Evolutionary conservation across 2,888 invertebrate species (phyloP).

Genomic region (Drosophila pegasa): DNA sequence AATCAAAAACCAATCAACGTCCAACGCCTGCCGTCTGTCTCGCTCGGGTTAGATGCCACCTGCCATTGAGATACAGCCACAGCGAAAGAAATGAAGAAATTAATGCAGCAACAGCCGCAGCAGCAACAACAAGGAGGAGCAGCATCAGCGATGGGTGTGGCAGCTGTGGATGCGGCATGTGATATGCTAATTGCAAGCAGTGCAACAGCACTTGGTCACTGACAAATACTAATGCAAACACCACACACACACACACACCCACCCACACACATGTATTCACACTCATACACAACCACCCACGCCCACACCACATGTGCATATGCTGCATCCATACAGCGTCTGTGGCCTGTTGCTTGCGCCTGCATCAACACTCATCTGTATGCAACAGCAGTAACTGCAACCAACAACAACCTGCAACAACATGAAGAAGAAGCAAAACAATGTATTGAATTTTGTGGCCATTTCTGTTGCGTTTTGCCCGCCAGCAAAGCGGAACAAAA

Average conservation of each 20-base stretch:
- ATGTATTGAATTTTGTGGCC: slow-evolving; percentile 75
- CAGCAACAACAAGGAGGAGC: slow-evolving; percentile 12
- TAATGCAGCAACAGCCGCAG: slow-evolving; percentile 32
- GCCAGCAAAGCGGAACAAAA: slow-evolving; percentile 46
- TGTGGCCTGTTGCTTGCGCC: slow-evolving; percentile 40
- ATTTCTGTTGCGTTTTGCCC: slow-evolving; percentile 68
- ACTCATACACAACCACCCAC: slow-evolving; percentile 9
- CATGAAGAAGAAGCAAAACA: slow-evolving; percentile 45
- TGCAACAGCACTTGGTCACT: slow-evolving; percentile 39
- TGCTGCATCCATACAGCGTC: slow-evolving; percentile 8
- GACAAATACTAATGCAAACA: slow-evolving; percentile 37
- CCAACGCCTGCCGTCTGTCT: slow-evolving; percentile 14
- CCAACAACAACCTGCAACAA: slow-evolving; percentile 25
- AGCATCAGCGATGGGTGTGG: slow-evolving; percentile 9
- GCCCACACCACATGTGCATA: slow-evolving; percentile 3
- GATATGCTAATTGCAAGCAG: slow-evolving; percentile 33
- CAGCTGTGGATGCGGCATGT: slow-evolving; percentile 39
- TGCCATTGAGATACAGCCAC: slow-evolving; percentile 30
- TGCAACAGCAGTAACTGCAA: slow-evolving; percentile 22
- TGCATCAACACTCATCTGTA: slow-evolving; percentile 24
- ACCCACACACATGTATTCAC: background rate
- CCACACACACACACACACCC: slow-evolving; percentile 12
- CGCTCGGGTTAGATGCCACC: slow-evolving; percentile 53
- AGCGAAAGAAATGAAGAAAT: slow-evolving; percentile 28
- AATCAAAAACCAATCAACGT: slow-evolving; percentile 25